phyloP scores from a whole-genome alignment of 1,140 invertebrate genomes.

The Tetramorium parvispinum region DNA sequence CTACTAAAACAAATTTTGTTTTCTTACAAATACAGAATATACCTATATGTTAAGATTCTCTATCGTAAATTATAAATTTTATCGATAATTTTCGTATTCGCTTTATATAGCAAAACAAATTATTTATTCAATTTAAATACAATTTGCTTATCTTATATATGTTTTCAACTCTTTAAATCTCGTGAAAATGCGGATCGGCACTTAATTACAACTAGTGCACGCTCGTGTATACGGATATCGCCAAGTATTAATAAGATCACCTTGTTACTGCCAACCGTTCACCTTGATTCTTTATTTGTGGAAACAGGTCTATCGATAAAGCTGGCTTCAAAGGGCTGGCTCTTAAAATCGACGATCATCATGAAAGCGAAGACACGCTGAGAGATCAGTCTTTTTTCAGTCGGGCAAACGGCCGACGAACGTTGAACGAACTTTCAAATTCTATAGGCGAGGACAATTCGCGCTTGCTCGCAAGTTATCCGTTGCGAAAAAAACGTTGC shows the following conservation, averaged over 20 bases:
- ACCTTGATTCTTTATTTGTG: constrained; percentile 10
- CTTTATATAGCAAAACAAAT: neutral
- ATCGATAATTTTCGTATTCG: neutral
- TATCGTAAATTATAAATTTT: neutral
- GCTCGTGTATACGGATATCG: neutral
- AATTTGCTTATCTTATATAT: neutral
- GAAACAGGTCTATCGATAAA: neutral
- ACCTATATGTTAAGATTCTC: neutral
- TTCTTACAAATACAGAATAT: neutral
- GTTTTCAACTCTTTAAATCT: neutral
- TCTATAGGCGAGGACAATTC: neutral
- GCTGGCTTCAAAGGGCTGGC: neutral
- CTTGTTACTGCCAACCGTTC: neutral
- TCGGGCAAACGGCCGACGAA: neutral
- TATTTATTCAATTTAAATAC: neutral
- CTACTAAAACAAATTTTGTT: neutral
- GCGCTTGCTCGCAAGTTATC: neutral
- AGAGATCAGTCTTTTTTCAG: neutral
- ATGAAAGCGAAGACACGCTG: neutral
- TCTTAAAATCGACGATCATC: neutral
- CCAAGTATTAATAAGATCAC: neutral
- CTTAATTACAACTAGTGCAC: neutral
- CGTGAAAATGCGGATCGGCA: neutral
- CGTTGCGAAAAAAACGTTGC: neutral
- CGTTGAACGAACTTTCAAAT: neutral